Evolutionary conservation across 2,888 invertebrate genomes (phyloP), one percentile per base, ranked within the genome.

Genomic region (Machimus rusticus): DNA sequence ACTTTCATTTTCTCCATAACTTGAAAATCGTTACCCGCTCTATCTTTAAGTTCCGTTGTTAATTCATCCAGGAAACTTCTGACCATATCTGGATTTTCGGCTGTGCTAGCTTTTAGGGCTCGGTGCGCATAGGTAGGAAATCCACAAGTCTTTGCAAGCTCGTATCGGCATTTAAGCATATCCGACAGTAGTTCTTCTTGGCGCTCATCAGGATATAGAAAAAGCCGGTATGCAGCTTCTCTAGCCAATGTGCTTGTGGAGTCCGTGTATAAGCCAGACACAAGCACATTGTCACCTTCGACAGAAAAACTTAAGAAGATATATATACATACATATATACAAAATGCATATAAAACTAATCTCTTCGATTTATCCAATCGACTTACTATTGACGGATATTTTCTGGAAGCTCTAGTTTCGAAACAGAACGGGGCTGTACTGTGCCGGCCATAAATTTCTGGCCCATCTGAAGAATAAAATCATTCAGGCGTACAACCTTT

Each of bases 81-180:
- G 0, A 98, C 98, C 90, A 96, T 95, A 81, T 95, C 94, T 0
- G 99, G 96, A 0, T 94, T 95, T 91, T 97, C 97, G 90, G 97
- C 96, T 76, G 98, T 95, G 90, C 98, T 98, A 8, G 97, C 97
- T 90, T 96, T 96, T 87, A 99, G 94, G 1, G 98, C 98, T 90
- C 98, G 94, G 91, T 99, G 97, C 0, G 97, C 96, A 90, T 97
- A 99, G 0, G 97, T 96, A 19, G 95, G 93, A 93, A 99, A 99
- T 2, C 98, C 99, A 91, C 99, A 99, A 14, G 97, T 94, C 86
- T 94, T 93, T 0, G 99, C 99, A 90, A 99, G 94, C 88, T 96
- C 94, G 90, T 96, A 94, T 19, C 99, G 93, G 0, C 96, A 95
- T 23, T 94, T 93, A 12, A 99, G 93, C 77, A 99, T 93, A 90